A percentile compares a stretch with the other conserved stretches of the same genome.
These are phyloP conservation scores for Octodon degus DNA, from an alignment of 2,113 vertebrate genomes.

Conservation along the genomic window DNA sequence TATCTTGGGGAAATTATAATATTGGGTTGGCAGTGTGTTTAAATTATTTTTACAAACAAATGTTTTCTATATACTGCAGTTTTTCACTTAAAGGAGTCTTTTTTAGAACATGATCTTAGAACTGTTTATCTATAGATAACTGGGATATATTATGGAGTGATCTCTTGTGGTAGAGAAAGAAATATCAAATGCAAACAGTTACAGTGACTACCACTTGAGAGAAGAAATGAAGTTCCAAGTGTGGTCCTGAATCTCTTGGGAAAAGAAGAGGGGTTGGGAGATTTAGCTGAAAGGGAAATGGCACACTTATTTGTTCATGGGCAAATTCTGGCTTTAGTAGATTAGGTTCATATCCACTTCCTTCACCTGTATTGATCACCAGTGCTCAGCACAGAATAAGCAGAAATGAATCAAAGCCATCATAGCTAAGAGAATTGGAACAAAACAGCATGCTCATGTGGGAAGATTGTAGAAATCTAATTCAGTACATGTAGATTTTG, in stretches of 20 bases:
- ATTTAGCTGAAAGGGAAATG: neutral
- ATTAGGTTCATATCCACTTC: neutral
- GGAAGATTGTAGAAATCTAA: slow-evolving; percentile 43
- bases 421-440: neutral
- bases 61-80: neutral
- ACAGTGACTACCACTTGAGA: neutral
- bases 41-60: neutral
- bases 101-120: neutral
- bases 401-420: neutral
- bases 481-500: neutral
- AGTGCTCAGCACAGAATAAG: neutral
- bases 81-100: neutral
- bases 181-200: neutral
- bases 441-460: neutral
- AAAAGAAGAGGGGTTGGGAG: neutral
- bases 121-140: neutral
- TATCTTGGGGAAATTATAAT: neutral
- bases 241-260: neutral
- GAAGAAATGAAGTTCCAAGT: neutral
- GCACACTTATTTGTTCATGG: neutral
- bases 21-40: neutral
- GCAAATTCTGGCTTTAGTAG: neutral
- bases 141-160: neutral
- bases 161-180: neutral
- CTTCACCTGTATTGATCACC: neutral